phyloP scores from a whole-genome alignment of 2,113 vertebrate species.

The Notarius lentiginosus region DNA sequence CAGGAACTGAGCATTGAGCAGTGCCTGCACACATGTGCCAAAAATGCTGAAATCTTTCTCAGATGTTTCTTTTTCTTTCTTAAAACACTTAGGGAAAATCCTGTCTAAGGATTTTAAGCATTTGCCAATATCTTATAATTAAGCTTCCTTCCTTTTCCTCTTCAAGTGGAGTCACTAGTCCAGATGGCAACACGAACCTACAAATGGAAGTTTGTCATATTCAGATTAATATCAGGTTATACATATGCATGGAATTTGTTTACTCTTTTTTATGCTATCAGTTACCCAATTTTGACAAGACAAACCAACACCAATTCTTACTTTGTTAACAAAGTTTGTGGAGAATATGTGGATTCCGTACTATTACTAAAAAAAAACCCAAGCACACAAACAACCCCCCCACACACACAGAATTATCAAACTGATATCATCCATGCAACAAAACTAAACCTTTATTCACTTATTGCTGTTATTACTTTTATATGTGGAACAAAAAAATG shows the following conservation, averaged over 20 bases:
- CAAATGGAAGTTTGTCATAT: not conserved
- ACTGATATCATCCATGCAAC: not conserved
- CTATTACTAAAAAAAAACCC: not conserved
- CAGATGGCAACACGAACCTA: not conserved
- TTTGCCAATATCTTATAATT: not conserved
- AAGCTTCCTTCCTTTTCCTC: not conserved
- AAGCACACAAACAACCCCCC: too few relatives aligned
- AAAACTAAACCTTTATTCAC: not conserved
- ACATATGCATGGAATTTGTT: not conserved
- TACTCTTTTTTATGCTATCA: not conserved
- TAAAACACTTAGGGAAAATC: not conserved
- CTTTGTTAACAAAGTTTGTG: not conserved
- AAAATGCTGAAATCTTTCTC: not conserved
- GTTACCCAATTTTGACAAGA: not conserved
- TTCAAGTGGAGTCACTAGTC: not conserved
- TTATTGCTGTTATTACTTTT: not conserved
- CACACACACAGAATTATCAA: not conserved
- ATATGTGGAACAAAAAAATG: not conserved
- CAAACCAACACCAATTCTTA: not conserved
- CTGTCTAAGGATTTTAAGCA: not conserved
- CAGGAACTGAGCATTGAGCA: slow-evolving; percentile 14
- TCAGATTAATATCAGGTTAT: not conserved
- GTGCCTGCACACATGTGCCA: not conserved
- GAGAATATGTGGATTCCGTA: not conserved
- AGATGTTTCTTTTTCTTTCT: not conserved